These are phyloP conservation scores for Pedicia rivosa DNA, from an alignment of 2,888 invertebrate genomes.

Conservation along the genomic window DNA sequence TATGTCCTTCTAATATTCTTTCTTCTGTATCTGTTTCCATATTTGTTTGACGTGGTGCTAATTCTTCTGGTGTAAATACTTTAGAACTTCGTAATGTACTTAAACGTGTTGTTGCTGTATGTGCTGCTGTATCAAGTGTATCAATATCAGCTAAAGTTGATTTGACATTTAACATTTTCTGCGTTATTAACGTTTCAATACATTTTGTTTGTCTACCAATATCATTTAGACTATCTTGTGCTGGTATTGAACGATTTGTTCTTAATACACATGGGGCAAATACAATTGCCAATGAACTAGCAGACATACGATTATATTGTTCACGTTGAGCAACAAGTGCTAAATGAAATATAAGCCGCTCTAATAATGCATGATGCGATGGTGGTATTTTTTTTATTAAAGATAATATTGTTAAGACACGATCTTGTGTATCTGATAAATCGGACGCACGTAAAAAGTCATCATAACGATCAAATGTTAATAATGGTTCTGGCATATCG, in stretches of 20 bases:
- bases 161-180: conserved; percentile 71
- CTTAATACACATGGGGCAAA: conserved; percentile 89
- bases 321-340: conserved; percentile 78
- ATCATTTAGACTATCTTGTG: conserved; percentile 82
- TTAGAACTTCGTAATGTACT: conserved; percentile 60
- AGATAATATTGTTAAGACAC: conserved; percentile 69
- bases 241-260: conserved; percentile 72
- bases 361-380: conserved; percentile 78
- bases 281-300: conserved; percentile 80
- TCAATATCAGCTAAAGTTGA: conserved; percentile 79
- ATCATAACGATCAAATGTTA: conserved; percentile 88
- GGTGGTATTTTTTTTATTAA: conserved; percentile 80
- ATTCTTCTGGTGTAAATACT: conserved; percentile 38
- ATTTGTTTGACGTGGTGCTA: conserved; percentile 19
- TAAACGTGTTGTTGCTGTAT: conserved; percentile 66
- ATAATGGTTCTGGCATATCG: conserved; percentile 83
- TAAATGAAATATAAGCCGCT: conserved; percentile 81
- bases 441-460: conserved; percentile 84
- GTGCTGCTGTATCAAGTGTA: conserved; percentile 72
- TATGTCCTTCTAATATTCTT: conserved; percentile 57
- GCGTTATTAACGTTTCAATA: conserved; percentile 78
- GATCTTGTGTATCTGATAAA: conserved; percentile 63
- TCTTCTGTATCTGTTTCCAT: conserved; percentile 49
- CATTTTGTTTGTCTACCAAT: conserved; percentile 79
- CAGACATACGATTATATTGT: conserved; percentile 79